Evolutionary conservation across 2,797 vertebrate species (phyloP).

Genomic region (Pipistrellus kuhlii): DNA sequence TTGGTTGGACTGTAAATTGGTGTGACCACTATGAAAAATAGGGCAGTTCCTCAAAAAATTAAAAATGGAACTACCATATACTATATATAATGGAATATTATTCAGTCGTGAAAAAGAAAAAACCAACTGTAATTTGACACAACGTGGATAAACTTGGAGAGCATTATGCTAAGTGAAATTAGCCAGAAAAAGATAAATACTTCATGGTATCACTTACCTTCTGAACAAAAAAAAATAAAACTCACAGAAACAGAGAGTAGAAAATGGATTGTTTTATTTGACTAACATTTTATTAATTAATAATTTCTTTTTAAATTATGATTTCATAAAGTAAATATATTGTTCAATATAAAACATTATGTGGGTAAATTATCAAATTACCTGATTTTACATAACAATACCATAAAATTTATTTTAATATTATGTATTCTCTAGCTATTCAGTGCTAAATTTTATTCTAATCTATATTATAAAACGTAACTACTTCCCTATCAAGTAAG

Average conservation of each 20-base stretch:
- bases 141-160: background rate
- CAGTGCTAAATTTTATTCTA: background rate
- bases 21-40: background rate
- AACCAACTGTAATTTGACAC: background rate
- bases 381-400: background rate
- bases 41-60: background rate
- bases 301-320: background rate
- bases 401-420: background rate
- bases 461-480: background rate
- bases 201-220: background rate
- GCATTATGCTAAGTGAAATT: background rate
- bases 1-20: background rate
- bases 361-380: background rate
- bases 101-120: background rate
- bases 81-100: background rate
- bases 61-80: background rate
- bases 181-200: background rate
- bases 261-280: background rate
- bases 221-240: background rate
- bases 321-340: background rate
- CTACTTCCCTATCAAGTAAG: background rate
- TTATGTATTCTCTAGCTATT: background rate
- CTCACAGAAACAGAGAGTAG: background rate
- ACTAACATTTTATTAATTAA: background rate
- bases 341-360: background rate